Base-by-base conservation (phyloP, 1,140 invertebrate species). In the Apocrypta bakeri region DNA sequence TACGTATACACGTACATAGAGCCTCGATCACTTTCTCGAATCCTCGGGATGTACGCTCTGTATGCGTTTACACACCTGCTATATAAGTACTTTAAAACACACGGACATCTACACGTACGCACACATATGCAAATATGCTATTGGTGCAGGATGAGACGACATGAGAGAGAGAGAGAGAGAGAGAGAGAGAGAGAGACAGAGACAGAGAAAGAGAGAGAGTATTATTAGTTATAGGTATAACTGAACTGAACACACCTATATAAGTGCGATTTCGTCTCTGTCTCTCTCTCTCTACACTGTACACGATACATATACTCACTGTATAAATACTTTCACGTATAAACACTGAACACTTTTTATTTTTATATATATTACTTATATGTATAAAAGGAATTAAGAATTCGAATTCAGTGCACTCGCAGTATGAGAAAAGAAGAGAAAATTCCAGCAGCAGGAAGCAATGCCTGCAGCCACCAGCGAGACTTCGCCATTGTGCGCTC, bases 401-500 rank as follows among this genome's bases (percentile, higher is more conserved):
- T 48, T 48, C 4, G 61, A 64, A 25, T 66, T 29, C 9, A 66
- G 25, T 17, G 24, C 24, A 66, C 25, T 66, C 8, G 24, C 63
- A 25, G 63, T 8, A 29, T 1, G 25, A 7, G 48, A 56, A 4
- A 56, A 21, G 21, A 66, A 9, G 24, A 17, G 3, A 25, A 29
- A 9, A 66, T 27, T 25, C 63, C 63, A 25, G 27, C 63, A 66
- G 27, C 63, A 27, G 63, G 63, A 66, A 29, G 25, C 24, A 29
- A 21, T 29, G 63, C 25, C 48, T 21, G 48, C 48, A 56, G 48
- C 48, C 21, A 72, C n/a, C 33, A 72, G 69, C 69, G 69, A 37
- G 33, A 72, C 69, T 72, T 72, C 69, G 69, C 69, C 69, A 72
- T 72, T 72, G 69, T 72, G 24, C 69, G 69, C 69, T 21, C 33